Evolutionary conservation across 2,888 invertebrate species (phyloP), one percentile per base, ranked within the genome.

Genomic region (Orthosia cruda): DNA sequence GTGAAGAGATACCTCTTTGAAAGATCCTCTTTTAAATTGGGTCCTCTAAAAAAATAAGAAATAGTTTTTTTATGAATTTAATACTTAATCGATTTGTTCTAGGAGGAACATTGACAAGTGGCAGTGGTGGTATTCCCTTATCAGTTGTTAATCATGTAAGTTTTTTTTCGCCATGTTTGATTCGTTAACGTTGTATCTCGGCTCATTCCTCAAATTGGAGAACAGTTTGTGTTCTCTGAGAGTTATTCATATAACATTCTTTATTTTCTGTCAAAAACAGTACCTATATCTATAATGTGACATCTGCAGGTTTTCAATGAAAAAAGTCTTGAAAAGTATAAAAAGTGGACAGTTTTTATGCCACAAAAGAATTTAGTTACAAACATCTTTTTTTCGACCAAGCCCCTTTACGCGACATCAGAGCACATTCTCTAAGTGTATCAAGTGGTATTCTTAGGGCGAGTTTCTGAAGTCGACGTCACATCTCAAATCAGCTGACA

Each of bases 91-190:
- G 20, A 59, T 76, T 59, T 69, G 66, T 84, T 89, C 66, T 87
- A 92, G 93, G 89, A 77, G 90, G 91, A 52, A 93, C 93, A 0
- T 80, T 93, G 5, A 92, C 88, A 63, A 93, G 92, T 64, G 78
- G 85, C 26, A 88, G 87, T 15, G 92, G 87, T 15, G 92, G 92
- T 15, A 81, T 93, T 40, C 93, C 93, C 0, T 58, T 90, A 13
- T 80, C 92, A 0, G 89, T 93, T 16, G 81, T 86, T 2, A 85
- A 89, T 50, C 87, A 84, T 52, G 89, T 91, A 80, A 89, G 88
- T 88, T 26, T 57, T 20, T 15, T 15, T 55, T 40, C 26, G 2
- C 7, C 18, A 16, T 26, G 26, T 45, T 23, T 23, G 3, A 18
- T 1, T 20, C 9, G 23, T 13, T 18, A 40, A 40, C 7, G 0